These are phyloP conservation scores for Cinclus cinclus DNA, from an alignment of 2,113 vertebrate species.

Conservation along the genomic window DNA sequence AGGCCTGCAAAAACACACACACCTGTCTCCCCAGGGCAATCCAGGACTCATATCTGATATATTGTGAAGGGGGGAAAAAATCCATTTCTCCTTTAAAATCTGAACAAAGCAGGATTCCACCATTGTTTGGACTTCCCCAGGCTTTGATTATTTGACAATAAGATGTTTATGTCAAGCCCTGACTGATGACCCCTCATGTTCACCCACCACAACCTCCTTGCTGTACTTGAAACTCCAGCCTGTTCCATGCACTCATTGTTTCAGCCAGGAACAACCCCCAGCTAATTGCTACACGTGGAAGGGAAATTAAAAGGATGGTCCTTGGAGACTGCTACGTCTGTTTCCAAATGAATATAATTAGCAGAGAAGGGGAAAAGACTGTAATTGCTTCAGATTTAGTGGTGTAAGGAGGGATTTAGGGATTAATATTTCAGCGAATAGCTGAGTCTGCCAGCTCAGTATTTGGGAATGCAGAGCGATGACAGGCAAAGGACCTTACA, in stretches of 20 bases:
- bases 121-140: neutral
- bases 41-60: neutral
- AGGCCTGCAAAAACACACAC: neutral
- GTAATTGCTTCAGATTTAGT: slow-evolving; percentile 14
- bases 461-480: neutral
- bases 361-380: slow-evolving; percentile 13
- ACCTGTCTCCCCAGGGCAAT: neutral
- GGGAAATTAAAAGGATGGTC: slow-evolving; percentile 63
- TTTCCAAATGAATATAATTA: slow-evolving; percentile 68
- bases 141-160: neutral
- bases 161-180: neutral
- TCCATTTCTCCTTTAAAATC: neutral
- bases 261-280: slow-evolving; percentile 22
- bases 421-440: neutral
- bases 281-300: slow-evolving; percentile 52
- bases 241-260: slow-evolving; percentile 24
- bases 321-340: slow-evolving; percentile 22
- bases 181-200: neutral
- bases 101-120: neutral
- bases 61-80: neutral
- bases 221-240: slow-evolving; percentile 15
- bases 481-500: neutral
- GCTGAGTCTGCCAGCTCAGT: neutral
- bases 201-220: slow-evolving; percentile 4
- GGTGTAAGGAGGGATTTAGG: neutral